Base-by-base conservation (phyloP, 2,113 vertebrate species). In the Calidris pugnax region DNA sequence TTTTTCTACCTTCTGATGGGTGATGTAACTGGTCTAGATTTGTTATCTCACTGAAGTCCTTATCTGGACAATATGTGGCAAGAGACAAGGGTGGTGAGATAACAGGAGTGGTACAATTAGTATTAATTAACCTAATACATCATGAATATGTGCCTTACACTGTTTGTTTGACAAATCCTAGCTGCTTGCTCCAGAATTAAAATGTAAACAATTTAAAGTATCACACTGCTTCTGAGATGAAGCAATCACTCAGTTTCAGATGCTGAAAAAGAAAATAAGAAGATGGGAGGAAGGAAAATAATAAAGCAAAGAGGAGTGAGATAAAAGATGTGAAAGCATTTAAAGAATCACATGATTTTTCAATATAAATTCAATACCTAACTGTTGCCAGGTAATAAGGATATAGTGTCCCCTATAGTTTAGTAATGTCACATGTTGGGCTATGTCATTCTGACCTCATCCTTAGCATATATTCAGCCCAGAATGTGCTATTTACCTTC, bases 71-170 rank as follows among this genome's bases (percentile, higher is more conserved):
- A n/a, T 68, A 62, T 14, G 39, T 64, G 74, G 57, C 28, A 72
- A 87, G 62, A 85, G 21, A 78, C 28, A 60, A 85, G 53, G 53
- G 71, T 68, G 71, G 33, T 68, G 69, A 94, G 89, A 79, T 96
- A 92, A 87, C 39, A 56, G 30, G 35, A 78, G 53, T 33, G 48
- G 66, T 79, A 16, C 37, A 92, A 88, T 90, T 93, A 91, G 66
- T 89, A 87, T 89, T 95, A 95, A 96, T 94, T 96, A 83, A 87
- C 62, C 56, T 72, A 48, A 74, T 87, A 45, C 41, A 59, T 91
- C 80, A 85, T 55, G 64, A 87, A 71, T 45, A 32, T 43, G 6
- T 68, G 48, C 39, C 35, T 89, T 68, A 11, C 5, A 9, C 62
- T 90, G 83, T 82, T 91, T 91, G 87, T 77, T 73, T 93, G 79